Evolutionary conservation across 1,140 invertebrate species (phyloP), one percentile per base, ranked within the genome.

Genomic region (Drosophila oshimai): DNA sequence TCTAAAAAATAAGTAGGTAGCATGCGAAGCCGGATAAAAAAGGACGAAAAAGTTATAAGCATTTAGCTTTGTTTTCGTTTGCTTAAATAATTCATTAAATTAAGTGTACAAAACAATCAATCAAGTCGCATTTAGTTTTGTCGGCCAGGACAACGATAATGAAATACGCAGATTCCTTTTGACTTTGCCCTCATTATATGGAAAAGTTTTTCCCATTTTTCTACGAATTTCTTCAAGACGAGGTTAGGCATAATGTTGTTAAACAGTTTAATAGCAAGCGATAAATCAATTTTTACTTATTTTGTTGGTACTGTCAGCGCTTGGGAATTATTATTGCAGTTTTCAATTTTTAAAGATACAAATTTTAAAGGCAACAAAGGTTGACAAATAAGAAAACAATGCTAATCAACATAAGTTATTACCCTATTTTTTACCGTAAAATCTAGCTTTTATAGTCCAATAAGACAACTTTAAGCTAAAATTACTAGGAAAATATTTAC

Each of bases 61-160:
- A 72, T 72, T 79, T 60, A 37, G 61, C 34, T 54, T 69, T 64
- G 51, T 42, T 74, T 64, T 74, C 70, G 45, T 75, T 79, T 80
- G 65, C 65, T 76, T 86, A 86, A 84, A 84, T 84, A 84, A 84
- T 86, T 84, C 80, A 84, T 84, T 84, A 84, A 84, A 86, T 84
- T 84, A 84, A 84, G 80, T 84, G 84, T 75, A 65, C 71, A 50
- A 33, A 86, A 80, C 80, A 84, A 84, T 84, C 80, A 84, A 84
- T 84, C 80, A 84, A 79, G 65, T 37, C 39, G 75, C 71, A 72
- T 84, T 86, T 80, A 86, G 74, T 79, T 73, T 58, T 58, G 58
- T 65, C 44, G 58, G 51, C 39, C 67, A 49, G 31, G 37, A 22
- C 26, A 68, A 72, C 49, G 75, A 75, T 86, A 84, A 84, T 79